Conservation (phyloP, 2,888 invertebrate species). For the Zygogramma bicolorata region DNA sequence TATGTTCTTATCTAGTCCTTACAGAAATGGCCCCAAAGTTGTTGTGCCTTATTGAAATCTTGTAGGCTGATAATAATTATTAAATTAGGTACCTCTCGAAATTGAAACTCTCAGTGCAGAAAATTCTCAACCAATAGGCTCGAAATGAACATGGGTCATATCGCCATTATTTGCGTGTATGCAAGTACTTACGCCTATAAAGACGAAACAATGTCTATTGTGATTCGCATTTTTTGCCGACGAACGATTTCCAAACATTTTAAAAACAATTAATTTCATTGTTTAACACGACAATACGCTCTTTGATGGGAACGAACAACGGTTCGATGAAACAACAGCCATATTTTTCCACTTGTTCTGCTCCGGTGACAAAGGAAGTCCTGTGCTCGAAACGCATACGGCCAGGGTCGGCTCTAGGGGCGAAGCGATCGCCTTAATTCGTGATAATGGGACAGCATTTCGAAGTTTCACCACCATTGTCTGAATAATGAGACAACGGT, state of each 20-base stretch:
- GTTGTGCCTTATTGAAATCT: too few relatives aligned
- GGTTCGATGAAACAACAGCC: slow-evolving; percentile 1
- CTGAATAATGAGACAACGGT: too few relatives aligned
- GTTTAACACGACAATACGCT: slow-evolving; percentile 17
- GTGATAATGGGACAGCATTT: too few relatives aligned
- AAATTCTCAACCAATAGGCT: not conserved
- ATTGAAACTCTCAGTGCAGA: not conserved
- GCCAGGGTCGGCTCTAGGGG: too few relatives aligned
- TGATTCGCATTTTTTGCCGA: slow-evolving; percentile 3
- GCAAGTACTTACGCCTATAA: not conserved
- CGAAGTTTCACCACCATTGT: too few relatives aligned
- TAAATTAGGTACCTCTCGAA: too few relatives aligned
- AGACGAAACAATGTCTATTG: not conserved
- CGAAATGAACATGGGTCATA: not conserved
- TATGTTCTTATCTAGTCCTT: too few relatives aligned
- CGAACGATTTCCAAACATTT: slow-evolving; percentile 18
- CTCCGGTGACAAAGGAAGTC: slow-evolving; percentile 39
- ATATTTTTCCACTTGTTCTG: slow-evolving; percentile 29
- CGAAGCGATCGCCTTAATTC: too few relatives aligned
- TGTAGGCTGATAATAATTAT: too few relatives aligned
- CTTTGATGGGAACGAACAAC: slow-evolving; percentile 16
- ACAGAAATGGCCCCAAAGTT: too few relatives aligned
- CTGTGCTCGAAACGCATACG: slow-evolving; percentile 34
- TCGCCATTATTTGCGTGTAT: not conserved
- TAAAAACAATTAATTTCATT: slow-evolving; percentile 20